Percentiles rank a stretch among this genome's conserved stretches.
These are phyloP conservation scores for Lamprologus lemairii DNA, from an alignment of 2,113 vertebrate species.

Conservation along the genomic window DNA sequence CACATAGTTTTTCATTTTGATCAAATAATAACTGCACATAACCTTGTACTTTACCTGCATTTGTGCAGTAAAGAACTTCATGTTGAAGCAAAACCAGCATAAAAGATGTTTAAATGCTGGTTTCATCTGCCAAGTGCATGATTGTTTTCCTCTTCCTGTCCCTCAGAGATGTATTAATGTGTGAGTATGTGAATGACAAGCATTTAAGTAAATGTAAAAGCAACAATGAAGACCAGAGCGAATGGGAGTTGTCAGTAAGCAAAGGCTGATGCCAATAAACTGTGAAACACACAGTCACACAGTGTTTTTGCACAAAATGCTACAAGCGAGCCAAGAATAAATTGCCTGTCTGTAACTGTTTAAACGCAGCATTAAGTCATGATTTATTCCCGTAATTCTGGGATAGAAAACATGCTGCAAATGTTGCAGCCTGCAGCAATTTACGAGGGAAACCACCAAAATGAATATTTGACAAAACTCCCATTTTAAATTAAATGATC, in stretches of 20 bases:
- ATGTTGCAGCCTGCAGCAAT: conserved; percentile 67
- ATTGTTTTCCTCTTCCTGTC: neutral
- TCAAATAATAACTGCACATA: neutral
- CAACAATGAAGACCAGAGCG: conserved; percentile 36
- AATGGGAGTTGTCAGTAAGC: conserved; percentile 60
- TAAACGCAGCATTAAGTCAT: conserved; percentile 63
- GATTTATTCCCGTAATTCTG: conserved; percentile 65
- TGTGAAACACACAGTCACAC: conserved; percentile 6
- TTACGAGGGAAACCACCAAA: conserved; percentile 64
- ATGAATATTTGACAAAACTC: conserved; percentile 65
- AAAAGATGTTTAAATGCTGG: neutral
- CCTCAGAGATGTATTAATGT: neutral
- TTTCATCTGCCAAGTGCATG: neutral
- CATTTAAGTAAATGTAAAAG: conserved; percentile 20
- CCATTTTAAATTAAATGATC: conserved; percentile 56
- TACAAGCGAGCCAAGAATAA: conserved; percentile 63
- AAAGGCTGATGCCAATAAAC: conserved; percentile 33
- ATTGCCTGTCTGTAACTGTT: conserved; percentile 74
- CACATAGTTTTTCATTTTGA: neutral
- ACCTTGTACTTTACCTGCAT: neutral
- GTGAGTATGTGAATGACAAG: neutral
- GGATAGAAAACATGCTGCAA: conserved; percentile 64
- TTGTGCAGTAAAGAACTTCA: neutral
- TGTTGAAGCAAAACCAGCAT: neutral
- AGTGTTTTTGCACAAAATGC: conserved; percentile 32